Evolutionary conservation across 2,113 vertebrate genomes (phyloP).

Genomic region (Pleuronectes platessa): DNA sequence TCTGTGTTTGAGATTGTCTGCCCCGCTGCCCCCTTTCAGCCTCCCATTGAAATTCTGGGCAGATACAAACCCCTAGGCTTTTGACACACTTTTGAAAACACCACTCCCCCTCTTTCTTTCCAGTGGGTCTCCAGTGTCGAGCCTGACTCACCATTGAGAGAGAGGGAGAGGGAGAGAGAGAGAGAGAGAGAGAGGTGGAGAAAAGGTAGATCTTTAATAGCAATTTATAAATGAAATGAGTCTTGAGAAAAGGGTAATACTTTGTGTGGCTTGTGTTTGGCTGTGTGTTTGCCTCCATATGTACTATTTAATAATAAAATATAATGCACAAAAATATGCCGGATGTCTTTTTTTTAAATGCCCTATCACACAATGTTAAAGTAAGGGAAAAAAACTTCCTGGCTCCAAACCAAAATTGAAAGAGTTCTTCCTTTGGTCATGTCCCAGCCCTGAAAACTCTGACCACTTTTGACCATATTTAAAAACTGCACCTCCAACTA

Average conservation of each 20-base stretch:
- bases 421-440: not conserved
- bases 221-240: slow-evolving; percentile 43
- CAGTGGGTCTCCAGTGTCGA: slow-evolving; percentile 85
- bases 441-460: not conserved
- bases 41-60: slow-evolving; percentile 90
- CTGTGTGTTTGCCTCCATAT: not conserved
- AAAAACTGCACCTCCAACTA: too few species aligned
- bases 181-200: slow-evolving; percentile 8
- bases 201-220: slow-evolving; percentile 5
- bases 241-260: slow-evolving; percentile 9
- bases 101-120: slow-evolving; percentile 85
- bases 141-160: slow-evolving; percentile 83
- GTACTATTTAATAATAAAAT: too few species aligned
- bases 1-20: slow-evolving; percentile 86
- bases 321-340: too few species aligned
- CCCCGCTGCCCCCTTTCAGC: slow-evolving; percentile 87
- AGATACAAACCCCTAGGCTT: slow-evolving; percentile 91
- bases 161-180: slow-evolving; percentile 6
- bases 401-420: too few species aligned
- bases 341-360: too few species aligned
- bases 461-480: too few species aligned
- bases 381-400: not conserved
- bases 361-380: not conserved
- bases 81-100: slow-evolving; percentile 92
- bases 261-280: slow-evolving; percentile 5